These are phyloP conservation scores for Lagothrix lagotricha DNA, from an alignment of 2,797 vertebrate species.

Conservation along the genomic window DNA sequence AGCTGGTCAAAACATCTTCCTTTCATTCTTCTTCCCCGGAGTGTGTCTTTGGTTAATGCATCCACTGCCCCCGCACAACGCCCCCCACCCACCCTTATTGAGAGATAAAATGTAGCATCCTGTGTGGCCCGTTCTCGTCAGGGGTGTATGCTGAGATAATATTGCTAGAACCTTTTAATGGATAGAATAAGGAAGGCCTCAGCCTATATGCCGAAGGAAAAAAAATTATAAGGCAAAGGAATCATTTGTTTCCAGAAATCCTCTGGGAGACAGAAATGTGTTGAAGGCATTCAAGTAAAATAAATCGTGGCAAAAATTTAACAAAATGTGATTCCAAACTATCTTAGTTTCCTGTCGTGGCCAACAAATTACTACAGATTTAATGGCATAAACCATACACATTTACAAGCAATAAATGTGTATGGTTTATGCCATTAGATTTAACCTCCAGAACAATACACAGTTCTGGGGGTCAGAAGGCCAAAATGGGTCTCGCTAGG, in stretches of 20 bases:
- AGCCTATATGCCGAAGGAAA: not conserved
- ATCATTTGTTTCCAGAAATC: conserved; percentile 53
- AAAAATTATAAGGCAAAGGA: conserved; percentile 47
- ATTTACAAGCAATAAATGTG: not conserved
- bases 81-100: not conserved
- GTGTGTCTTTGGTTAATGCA: conserved; percentile 59
- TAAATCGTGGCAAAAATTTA: conserved; percentile 19
- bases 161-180: conserved; percentile 33
- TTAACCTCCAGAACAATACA: not conserved
- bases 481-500: not conserved
- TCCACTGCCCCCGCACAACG: not conserved
- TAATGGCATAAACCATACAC: not conserved
- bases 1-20: conserved; percentile 66
- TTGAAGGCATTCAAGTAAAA: conserved; percentile 28
- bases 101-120: conserved; percentile 34
- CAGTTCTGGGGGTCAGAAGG: not conserved
- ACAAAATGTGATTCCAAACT: not conserved
- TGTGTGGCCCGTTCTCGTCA: not conserved
- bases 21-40: conserved; percentile 52
- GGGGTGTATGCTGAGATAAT: conserved; percentile 26
- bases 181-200: not conserved
- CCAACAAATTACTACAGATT: not conserved
- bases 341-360: not conserved
- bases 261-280: conserved; percentile 20
- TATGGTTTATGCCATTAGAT: no score